A percentile compares a stretch with the other conserved stretches of the same genome.
These are phyloP conservation scores for Drosophila pseudoananassae DNA, from an alignment of 1,140 invertebrate genomes.

Conservation along the genomic window DNA sequence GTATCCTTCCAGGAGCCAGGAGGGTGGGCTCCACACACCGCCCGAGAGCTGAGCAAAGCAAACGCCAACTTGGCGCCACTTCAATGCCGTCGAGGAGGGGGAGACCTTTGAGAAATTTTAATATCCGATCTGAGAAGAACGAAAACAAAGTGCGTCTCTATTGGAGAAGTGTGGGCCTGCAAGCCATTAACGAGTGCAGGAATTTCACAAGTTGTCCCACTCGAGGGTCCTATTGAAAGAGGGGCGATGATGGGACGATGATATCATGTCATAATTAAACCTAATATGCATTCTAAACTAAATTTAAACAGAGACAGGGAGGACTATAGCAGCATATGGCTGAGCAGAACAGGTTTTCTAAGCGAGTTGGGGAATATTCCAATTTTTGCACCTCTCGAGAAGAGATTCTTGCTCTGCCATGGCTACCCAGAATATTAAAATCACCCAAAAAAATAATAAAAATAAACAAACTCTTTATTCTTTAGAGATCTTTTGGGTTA, in stretches of 20 bases:
- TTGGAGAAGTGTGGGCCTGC: not conserved
- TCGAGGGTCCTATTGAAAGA: not conserved
- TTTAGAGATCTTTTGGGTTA: not conserved
- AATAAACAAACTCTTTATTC: conserved; percentile 22
- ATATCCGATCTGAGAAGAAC: conserved; percentile 8
- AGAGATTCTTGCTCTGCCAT: no score
- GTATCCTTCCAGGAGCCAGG: conserved; percentile 30
- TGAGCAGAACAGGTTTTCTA: not conserved
- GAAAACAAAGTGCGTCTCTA: conserved; percentile 2
- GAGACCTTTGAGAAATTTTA: conserved; percentile 2
- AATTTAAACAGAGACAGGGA: conserved; percentile 2
- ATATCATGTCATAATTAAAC: conserved; percentile 37
- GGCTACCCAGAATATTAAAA: not conserved
- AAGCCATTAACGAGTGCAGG: not conserved
- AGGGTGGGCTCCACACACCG: not conserved
- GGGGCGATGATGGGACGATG: conserved; percentile 19
- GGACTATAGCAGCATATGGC: no score
- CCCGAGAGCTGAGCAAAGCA: conserved; percentile 4
- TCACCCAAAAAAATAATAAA: conserved; percentile 22
- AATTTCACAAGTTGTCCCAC: not conserved
- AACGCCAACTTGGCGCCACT: conserved; percentile 65
- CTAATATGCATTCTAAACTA: not conserved
- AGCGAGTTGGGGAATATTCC: not conserved
- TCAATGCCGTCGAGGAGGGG: conserved; percentile 26
- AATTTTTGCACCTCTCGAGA: no score